Evolutionary conservation across 2,113 vertebrate species (phyloP).

Genomic region (Malurus melanocephalus): DNA sequence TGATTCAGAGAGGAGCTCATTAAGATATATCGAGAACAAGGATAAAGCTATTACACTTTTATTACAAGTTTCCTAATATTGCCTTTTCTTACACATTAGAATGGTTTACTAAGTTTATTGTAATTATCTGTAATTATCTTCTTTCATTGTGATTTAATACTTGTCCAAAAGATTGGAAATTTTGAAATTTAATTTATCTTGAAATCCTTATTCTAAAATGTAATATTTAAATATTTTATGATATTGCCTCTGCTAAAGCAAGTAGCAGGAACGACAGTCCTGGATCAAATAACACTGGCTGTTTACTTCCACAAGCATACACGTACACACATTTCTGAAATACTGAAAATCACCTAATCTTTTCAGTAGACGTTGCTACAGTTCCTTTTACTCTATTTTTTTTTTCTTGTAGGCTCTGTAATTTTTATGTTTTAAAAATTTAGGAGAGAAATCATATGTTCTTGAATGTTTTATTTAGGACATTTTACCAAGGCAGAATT

Average conservation of each 20-base stretch:
- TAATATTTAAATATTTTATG: background rate
- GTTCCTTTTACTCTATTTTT: background rate
- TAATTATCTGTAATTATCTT: background rate
- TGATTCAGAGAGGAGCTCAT: background rate
- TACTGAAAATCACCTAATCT: background rate
- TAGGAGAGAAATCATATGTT: background rate
- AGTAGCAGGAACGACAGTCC: background rate
- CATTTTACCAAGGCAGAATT: background rate
- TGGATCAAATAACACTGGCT: background rate
- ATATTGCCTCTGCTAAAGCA: background rate
- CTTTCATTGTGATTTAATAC: background rate
- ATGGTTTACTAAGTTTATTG: background rate
- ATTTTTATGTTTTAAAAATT: background rate
- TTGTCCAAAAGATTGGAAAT: background rate
- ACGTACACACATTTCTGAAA: background rate
- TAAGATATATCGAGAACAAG: background rate
- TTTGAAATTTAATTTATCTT: background rate
- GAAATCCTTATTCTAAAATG: background rate
- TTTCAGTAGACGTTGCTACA: background rate
- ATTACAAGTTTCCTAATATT: conserved; percentile 15
- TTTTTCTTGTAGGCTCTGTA: background rate
- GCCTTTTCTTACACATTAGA: conserved; percentile 2
- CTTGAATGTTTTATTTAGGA: background rate
- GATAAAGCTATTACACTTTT: background rate
- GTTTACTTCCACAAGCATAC: background rate